A percentile compares a stretch with the other conserved stretches of the same genome.
phyloP scores from a whole-genome alignment of 2,113 vertebrate species.

The Prionailurus viverrinus region DNA sequence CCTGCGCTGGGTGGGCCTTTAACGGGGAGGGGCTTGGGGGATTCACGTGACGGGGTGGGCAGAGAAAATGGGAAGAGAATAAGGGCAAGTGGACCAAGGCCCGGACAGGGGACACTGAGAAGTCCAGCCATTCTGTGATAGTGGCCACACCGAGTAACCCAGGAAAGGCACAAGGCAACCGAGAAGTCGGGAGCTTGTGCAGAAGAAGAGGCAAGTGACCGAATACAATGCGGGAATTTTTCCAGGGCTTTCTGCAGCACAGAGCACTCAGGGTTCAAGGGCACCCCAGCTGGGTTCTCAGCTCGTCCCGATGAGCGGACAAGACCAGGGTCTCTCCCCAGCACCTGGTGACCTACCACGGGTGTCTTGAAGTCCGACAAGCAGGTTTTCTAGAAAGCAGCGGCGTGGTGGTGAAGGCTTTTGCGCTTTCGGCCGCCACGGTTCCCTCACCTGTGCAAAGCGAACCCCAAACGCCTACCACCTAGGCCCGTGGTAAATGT shows the following conservation, averaged over 20 bases:
- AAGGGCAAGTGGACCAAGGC: accelerated
- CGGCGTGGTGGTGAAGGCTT: background rate
- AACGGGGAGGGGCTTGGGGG: background rate
- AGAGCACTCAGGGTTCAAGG: background rate
- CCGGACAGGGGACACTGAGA: background rate
- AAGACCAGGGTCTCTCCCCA: background rate
- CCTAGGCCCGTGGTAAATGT: background rate
- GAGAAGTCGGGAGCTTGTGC: no score
- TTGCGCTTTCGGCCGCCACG: background rate
- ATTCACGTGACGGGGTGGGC: accelerated
- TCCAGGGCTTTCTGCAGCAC: background rate
- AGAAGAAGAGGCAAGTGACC: no score
- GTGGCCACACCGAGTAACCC: accelerated
- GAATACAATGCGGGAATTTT: accelerated
- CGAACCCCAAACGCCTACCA: no score
- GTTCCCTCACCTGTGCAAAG: background rate
- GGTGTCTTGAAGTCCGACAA: background rate
- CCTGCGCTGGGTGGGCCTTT: background rate
- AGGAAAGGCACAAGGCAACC: background rate
- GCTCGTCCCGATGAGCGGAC: accelerated
- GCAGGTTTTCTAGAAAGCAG: background rate
- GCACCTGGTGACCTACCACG: background rate
- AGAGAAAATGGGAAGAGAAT: accelerated
- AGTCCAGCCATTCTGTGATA: background rate
- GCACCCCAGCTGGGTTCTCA: accelerated